phyloP scores from a whole-genome alignment of 2,113 vertebrate species.

The Oxyura jamaicensis region DNA sequence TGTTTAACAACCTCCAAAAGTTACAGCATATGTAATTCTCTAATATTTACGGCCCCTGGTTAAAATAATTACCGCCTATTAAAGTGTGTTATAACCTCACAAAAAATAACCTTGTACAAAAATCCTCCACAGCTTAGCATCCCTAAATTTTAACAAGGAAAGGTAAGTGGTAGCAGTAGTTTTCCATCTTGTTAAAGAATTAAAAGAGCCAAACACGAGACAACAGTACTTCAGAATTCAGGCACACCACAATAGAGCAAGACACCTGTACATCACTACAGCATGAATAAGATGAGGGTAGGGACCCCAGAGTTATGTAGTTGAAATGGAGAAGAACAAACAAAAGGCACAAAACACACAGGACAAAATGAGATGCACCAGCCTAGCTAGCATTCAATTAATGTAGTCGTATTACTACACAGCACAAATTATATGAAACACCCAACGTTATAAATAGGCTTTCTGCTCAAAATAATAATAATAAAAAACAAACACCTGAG shows the following conservation, averaged over 20 bases:
- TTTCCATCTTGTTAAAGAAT: constrained; percentile 15
- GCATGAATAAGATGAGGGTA: not conserved
- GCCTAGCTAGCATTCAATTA: not conserved
- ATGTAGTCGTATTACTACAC: not conserved
- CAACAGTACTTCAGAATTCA: not conserved
- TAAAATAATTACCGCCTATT: constrained; percentile 62
- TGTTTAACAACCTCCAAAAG: constrained; percentile 34
- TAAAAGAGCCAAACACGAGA: not conserved
- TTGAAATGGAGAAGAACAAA: not conserved
- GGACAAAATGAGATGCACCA: not conserved
- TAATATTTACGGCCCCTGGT: constrained; percentile 51
- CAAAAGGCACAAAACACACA: not conserved
- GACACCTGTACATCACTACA: not conserved
- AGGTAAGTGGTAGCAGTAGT: not conserved
- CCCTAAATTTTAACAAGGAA: constrained; percentile 30
- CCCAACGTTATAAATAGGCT: not conserved
- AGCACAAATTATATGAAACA: not conserved
- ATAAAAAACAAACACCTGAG: not conserved
- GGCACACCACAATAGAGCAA: not conserved
- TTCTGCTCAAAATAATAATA: not conserved
- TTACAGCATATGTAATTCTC: not conserved
- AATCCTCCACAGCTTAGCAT: not conserved
- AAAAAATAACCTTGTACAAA: constrained; percentile 48
- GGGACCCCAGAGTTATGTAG: not conserved
- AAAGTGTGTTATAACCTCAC: constrained; percentile 43